Percentiles rank a stretch among this genome's conserved stretches.
phyloP scores from a whole-genome alignment of 2,113 vertebrate genomes.

The Cathartes aura region DNA sequence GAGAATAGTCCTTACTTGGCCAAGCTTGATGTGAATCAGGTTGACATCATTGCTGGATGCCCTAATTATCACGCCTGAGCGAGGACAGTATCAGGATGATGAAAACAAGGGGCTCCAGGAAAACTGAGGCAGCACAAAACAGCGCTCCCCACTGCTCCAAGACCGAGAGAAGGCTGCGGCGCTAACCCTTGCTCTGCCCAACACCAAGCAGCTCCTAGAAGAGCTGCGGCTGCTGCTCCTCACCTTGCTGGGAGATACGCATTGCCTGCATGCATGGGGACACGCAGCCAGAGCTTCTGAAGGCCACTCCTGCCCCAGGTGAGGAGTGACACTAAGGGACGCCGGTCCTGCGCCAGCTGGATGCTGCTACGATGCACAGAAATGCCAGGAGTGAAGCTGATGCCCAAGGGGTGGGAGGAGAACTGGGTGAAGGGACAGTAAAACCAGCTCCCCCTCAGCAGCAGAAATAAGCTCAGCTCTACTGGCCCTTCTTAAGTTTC shows the following conservation, averaged over 20 bases:
- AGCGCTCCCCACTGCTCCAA: not conserved
- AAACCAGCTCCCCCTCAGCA: not conserved
- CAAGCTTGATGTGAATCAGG: not conserved
- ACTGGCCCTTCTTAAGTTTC: not conserved
- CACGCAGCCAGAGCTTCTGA: not conserved
- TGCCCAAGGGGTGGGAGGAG: not conserved
- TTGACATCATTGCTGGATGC: not conserved
- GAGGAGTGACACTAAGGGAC: not conserved
- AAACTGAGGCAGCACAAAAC: not conserved
- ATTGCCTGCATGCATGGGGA: accelerated
- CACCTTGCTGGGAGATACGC: not conserved
- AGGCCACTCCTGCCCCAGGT: too few relatives aligned
- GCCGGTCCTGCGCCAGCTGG: accelerated
- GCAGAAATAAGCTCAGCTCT: not conserved
- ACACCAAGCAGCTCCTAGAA: not conserved
- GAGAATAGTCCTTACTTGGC: not conserved
- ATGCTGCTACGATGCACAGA: not conserved
- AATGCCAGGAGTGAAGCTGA: not conserved
- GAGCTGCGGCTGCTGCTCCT: not conserved
- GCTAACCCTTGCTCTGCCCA: not conserved
- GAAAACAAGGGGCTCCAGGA: not conserved
- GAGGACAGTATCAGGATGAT: not conserved
- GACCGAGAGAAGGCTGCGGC: accelerated
- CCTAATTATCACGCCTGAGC: not conserved
- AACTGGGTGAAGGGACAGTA: not conserved